phyloP scores from a whole-genome alignment of 1,140 invertebrate species.

The Ceratosolen solmsi region DNA sequence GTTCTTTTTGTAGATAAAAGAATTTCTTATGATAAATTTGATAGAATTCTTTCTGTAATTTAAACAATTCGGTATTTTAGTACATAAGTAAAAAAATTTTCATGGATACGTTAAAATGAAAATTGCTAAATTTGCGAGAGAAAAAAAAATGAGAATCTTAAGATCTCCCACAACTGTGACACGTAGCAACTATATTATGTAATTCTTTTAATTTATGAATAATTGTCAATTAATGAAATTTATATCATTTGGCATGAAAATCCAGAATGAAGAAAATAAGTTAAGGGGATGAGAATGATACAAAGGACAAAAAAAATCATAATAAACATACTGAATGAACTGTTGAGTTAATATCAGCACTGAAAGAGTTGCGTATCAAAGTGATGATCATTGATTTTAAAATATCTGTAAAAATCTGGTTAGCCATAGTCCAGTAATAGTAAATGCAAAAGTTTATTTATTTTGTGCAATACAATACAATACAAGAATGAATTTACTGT shows the following conservation, averaged over 20 bases:
- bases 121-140: constrained; percentile 27
- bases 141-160: constrained; percentile 27
- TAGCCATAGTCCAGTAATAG: constrained; percentile 67
- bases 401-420: constrained; percentile 58
- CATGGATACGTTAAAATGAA: constrained; percentile 41
- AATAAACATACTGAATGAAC: constrained; percentile 47
- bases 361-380: constrained; percentile 36
- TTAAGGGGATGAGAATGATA: constrained; percentile 28
- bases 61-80: constrained; percentile 49
- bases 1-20: constrained; percentile 46
- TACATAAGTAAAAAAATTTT: constrained; percentile 42
- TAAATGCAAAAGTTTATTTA: constrained; percentile 57
- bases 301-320: constrained; percentile 33
- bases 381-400: constrained; percentile 47
- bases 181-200: constrained; percentile 40
- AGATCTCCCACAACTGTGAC: constrained; percentile 44
- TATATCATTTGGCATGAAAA: constrained; percentile 9
- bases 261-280: constrained; percentile 20
- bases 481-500: constrained; percentile 33
- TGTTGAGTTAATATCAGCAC: constrained; percentile 52
- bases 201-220: constrained; percentile 42
- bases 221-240: constrained; percentile 43
- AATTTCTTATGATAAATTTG: constrained; percentile 44
- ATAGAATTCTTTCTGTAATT: constrained; percentile 46
- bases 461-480: constrained; percentile 65